A percentile compares a stretch with the other conserved stretches of the same genome.
Conservation (phyloP, 2,797 vertebrate genomes). For the Aulostomus chinensis region DNA sequence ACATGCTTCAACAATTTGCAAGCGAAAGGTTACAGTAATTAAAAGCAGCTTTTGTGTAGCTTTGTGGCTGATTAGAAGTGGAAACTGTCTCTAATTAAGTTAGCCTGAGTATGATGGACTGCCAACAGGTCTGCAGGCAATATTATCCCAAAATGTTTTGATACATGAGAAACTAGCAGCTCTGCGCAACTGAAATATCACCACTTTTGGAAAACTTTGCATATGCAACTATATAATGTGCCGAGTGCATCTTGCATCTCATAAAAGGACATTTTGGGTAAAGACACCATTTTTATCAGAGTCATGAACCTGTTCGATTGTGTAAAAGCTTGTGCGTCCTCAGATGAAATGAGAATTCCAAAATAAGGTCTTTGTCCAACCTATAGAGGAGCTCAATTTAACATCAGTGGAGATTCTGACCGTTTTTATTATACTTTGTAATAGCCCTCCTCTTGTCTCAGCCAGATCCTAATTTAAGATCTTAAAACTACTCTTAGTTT, state of each 20-base stretch:
- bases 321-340: not conserved
- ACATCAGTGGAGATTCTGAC: too few relatives aligned
- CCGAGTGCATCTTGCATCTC: too few relatives aligned
- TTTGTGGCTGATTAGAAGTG: slow-evolving; percentile 29
- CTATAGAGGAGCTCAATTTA: too few relatives aligned
- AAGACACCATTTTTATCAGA: too few relatives aligned
- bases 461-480: too few relatives aligned
- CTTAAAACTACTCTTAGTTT: not conserved
- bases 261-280: too few relatives aligned
- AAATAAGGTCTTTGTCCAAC: too few relatives aligned
- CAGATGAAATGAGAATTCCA: not conserved
- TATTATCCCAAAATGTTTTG: slow-evolving; percentile 13
- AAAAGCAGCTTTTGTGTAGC: slow-evolving; percentile 12
- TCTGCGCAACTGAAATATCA: too few relatives aligned
- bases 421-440: too few relatives aligned
- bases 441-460: too few relatives aligned
- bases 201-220: too few relatives aligned
- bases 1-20: slow-evolving; percentile 18
- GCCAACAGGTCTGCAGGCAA: slow-evolving; percentile 25
- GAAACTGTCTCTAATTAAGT: slow-evolving; percentile 34
- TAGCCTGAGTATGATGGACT: slow-evolving; percentile 9
- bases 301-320: not conserved
- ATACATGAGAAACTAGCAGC: slow-evolving; percentile 16
- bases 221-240: too few relatives aligned
- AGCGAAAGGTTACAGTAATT: slow-evolving; percentile 23